Conservation (phyloP, 2,888 invertebrate genomes). For the Dolomedes plantarius region DNA sequence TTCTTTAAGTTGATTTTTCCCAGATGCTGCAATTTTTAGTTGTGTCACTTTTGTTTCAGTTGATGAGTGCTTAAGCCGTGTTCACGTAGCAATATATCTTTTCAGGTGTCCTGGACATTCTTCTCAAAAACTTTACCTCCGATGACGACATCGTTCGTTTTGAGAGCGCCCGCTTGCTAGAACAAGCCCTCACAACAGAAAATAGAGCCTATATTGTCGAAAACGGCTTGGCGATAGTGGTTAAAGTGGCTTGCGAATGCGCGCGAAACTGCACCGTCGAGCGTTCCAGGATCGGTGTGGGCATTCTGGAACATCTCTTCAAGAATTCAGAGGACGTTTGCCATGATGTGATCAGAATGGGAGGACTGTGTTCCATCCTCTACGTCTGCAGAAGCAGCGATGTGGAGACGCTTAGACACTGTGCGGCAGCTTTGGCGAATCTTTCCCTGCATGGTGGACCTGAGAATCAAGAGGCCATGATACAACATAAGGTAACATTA, state of each 20-base stretch:
- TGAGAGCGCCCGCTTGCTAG: conserved; percentile 90
- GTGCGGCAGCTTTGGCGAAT: conserved; percentile 97
- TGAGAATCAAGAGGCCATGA: conserved; percentile 96
- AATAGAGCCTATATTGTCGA: conserved; percentile 95
- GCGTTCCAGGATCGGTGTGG: conserved; percentile 91
- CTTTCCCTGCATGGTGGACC: conserved; percentile 96
- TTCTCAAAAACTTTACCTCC: conserved; percentile 90
- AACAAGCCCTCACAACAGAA: conserved; percentile 95
- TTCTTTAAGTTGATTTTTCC: no score
- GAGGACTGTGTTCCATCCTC: conserved; percentile 93
- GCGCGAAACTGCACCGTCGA: conserved; percentile 28
- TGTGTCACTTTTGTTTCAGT: no score
- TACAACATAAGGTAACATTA: conserved; percentile 57
- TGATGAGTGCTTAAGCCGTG: no score
- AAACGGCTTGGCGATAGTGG: conserved; percentile 91
- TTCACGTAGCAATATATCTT: no score
- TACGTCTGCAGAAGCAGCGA: conserved; percentile 96
- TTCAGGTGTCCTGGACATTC: conserved; percentile 86
- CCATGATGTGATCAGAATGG: conserved; percentile 91
- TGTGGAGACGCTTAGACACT: conserved; percentile 93
- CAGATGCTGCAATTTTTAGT: no score
- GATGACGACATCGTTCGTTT: conserved; percentile 85
- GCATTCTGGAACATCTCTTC: conserved; percentile 93
- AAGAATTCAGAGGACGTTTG: conserved; percentile 98
- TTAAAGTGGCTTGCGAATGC: conserved; percentile 86